A percentile compares a stretch with the other conserved stretches of the same genome.
phyloP scores from a whole-genome alignment of 1,140 invertebrate genomes.

The Aphelenchoides avenae region DNA sequence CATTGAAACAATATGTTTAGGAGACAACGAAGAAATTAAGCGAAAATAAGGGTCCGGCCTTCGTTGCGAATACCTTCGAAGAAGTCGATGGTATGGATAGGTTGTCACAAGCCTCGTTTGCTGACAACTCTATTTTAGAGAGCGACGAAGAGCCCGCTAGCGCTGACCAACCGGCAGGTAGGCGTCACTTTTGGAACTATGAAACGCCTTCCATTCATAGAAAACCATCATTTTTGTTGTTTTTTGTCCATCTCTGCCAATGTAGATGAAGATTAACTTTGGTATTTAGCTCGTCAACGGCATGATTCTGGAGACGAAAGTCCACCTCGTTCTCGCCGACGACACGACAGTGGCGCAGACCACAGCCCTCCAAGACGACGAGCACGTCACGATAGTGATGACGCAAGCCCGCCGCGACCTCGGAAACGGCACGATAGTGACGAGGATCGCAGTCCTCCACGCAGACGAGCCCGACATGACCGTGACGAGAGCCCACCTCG shows the following conservation, averaged over 20 bases:
- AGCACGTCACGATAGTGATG: constrained; percentile 2
- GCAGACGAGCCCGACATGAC: not conserved
- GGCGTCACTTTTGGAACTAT: constrained; percentile 1
- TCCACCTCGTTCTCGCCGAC: too few species aligned
- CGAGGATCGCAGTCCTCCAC: constrained; percentile 8
- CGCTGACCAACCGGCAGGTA: not conserved
- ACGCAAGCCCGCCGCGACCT: not conserved
- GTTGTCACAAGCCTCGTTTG: not conserved
- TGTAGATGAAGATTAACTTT: too few species aligned
- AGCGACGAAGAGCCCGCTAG: constrained; percentile 6
- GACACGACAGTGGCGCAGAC: not conserved
- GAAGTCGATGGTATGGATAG: constrained; percentile 15
- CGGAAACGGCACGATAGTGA: constrained; percentile 9
- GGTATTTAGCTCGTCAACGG: constrained; percentile 7
- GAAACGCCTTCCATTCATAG: not conserved
- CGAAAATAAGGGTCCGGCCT: constrained; percentile 16
- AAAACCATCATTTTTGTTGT: not conserved
- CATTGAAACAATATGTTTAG: not conserved
- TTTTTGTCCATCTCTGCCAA: too few species aligned
- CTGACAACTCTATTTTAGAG: constrained; percentile 11
- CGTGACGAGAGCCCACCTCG: too few species aligned
- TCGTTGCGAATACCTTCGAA: constrained; percentile 17
- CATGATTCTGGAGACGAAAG: too few species aligned
- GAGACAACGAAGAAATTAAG: constrained; percentile 7
- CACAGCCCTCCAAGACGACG: not conserved